These are phyloP conservation scores for Ophioderma brevispina DNA, from an alignment of 35 echinoderm and acorn worm genomes.

Conservation along the genomic window DNA sequence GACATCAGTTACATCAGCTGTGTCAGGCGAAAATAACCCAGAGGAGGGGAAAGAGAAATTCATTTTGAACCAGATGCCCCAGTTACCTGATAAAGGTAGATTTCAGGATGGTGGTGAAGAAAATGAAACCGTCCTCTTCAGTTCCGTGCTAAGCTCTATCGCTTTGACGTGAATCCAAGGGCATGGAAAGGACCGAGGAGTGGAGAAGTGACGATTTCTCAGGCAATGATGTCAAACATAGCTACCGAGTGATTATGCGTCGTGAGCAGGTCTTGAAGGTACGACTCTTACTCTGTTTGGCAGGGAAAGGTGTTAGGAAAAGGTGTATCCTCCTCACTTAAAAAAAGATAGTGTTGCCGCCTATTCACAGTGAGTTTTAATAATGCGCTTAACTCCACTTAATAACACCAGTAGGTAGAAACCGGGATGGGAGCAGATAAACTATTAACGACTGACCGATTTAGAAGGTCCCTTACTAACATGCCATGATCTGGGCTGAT, in stretches of 20 bases:
- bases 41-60: slow-evolving; percentile 69
- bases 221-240: slow-evolving; percentile 33
- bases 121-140: slow-evolving; percentile 67
- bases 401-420: too few relatives aligned
- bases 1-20: not conserved
- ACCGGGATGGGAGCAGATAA: too few relatives aligned
- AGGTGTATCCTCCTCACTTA: too few relatives aligned
- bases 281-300: too few relatives aligned
- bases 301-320: too few relatives aligned
- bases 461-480: too few relatives aligned
- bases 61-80: slow-evolving; percentile 78
- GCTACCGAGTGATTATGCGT: slow-evolving; percentile 80
- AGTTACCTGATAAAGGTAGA: slow-evolving; percentile 69
- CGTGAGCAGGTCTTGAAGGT: slow-evolving; percentile 70
- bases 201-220: slow-evolving; percentile 82
- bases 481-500: too few relatives aligned
- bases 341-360: too few relatives aligned
- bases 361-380: too few relatives aligned
- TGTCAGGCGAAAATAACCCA: slow-evolving; percentile 40
- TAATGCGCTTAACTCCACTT: too few relatives aligned
- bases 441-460: too few relatives aligned
- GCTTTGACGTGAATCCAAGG: slow-evolving; percentile 57
- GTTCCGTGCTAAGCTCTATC: slow-evolving; percentile 78
- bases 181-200: slow-evolving; percentile 94
- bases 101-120: slow-evolving; percentile 82